phyloP scores from a whole-genome alignment of 2,113 vertebrate species.

The Otocyon megalotis region DNA sequence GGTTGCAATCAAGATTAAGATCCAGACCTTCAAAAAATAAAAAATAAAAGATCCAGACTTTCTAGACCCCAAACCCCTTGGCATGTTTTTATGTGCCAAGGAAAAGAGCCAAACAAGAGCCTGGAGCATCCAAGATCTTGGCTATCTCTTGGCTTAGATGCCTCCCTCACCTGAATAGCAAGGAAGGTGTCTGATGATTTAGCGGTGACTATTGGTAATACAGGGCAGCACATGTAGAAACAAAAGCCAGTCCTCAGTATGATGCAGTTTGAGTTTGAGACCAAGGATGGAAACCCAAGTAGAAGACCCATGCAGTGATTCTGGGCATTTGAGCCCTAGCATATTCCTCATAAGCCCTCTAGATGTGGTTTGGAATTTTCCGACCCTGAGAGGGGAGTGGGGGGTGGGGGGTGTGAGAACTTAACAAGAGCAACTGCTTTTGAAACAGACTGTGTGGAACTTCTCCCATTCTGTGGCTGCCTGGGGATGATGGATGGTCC shows the following conservation, averaged over 20 bases:
- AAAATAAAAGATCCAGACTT: too few relatives aligned
- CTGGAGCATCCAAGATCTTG: not conserved
- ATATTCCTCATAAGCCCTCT: not conserved
- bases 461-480: not conserved
- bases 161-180: not conserved
- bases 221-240: not conserved
- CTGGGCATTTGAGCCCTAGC: not conserved
- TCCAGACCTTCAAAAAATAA: not conserved
- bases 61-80: not conserved
- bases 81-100: not conserved
- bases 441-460: not conserved
- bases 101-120: not conserved
- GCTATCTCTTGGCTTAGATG: not conserved
- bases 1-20: conserved; percentile 15
- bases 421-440: not conserved
- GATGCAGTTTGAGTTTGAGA: not conserved
- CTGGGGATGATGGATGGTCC: not conserved
- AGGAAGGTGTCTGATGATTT: not conserved
- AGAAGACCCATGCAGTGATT: not conserved
- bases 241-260: not conserved
- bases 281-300: not conserved
- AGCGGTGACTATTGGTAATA: not conserved
- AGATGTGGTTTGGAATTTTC: conserved; percentile 7
- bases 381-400: not conserved
- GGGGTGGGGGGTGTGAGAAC: not conserved